Base-by-base conservation (phyloP, 1,140 invertebrate species). In the Calosoma granatense region DNA sequence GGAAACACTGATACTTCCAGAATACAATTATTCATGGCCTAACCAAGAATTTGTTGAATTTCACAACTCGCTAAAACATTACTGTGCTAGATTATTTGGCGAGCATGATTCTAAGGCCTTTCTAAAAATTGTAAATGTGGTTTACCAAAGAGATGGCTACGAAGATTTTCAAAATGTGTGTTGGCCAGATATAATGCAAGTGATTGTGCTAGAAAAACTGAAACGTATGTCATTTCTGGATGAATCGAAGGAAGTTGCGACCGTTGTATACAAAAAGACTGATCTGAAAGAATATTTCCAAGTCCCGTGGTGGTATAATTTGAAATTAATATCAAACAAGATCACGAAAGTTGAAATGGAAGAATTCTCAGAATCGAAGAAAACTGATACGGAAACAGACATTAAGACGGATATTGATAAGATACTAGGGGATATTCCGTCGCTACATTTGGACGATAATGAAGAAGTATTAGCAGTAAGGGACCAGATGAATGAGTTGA, bases 21-120 rank as follows among this genome's bases (percentile, higher is more conserved):
- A 61, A 58, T 68, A 60, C 55, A 14, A 59, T 15, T 52, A 58
- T 17, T 60, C 61, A 22, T 70, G 68, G 68, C 68, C 68, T 0
- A 60, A 63, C 51, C 41, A 63, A 39, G 6, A 12, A 4, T 59
- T n/a, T n/a, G n/a, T n/a, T n/a, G n/a, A 70, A 20, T 55, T 67
- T 15, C 51, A 65, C 54, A 12, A 51, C n/a, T 54, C 43, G 12
- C 19, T 71, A 9, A 58, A 53, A 0, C 57, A 64, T 15, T 70
- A 68, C 51, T 69, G 67, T 47, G 15, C 53, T 12, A 26, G 60
- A 58, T 51, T 64, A 4, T 64, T 66, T 20, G 56, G 57, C 23
- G 30, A 64, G n/a, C 59, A 60, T 0, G 30, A 64, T 9, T 36
- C 26, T 6, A 36, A 36, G 6, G n/a, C n/a, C n/a, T 9, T 36